A percentile compares a stretch with the other conserved stretches of the same genome.
Conservation (phyloP, 2,888 invertebrate species). For the Melipona beecheii region DNA sequence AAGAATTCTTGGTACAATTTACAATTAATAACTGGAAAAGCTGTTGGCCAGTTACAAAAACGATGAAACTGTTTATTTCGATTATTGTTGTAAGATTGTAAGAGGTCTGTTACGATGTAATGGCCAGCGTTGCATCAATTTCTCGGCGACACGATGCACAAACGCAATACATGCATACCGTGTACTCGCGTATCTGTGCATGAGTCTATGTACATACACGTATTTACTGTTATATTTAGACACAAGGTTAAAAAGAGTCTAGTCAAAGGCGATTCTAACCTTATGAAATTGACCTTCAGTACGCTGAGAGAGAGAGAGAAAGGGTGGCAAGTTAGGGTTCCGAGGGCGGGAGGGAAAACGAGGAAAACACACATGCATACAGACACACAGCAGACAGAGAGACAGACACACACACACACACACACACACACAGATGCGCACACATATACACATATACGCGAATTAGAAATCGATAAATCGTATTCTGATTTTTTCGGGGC, state of each 20-base stretch:
- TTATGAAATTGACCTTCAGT: slow-evolving; percentile 63
- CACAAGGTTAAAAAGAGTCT: slow-evolving; percentile 53
- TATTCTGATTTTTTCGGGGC: slow-evolving; percentile 80
- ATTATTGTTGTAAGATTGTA: not conserved
- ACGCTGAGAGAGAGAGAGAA: slow-evolving; percentile 5
- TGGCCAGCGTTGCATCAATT: not conserved
- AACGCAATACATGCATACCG: not conserved
- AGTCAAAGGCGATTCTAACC: slow-evolving; percentile 54
- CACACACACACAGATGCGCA: accelerated
- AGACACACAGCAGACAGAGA: too few species aligned
- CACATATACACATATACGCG: not conserved
- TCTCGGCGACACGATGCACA: slow-evolving; percentile 18
- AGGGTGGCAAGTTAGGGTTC: not conserved
- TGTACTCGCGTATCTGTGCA: slow-evolving; percentile 28
- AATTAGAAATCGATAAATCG: slow-evolving; percentile 32
- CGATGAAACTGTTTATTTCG: not conserved
- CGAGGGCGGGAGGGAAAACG: not conserved
- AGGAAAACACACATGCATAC: not conserved
- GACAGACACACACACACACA: not conserved
- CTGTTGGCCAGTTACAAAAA: too few species aligned
- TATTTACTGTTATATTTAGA: slow-evolving; percentile 52
- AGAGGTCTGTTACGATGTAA: not conserved
- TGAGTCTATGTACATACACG: slow-evolving; percentile 18
- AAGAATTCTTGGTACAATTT: too few species aligned
- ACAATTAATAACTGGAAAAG: not conserved